Evolutionary conservation across 1,140 invertebrate species (phyloP), one percentile per base, ranked within the genome.

Genomic region (Hetaerina americana): DNA sequence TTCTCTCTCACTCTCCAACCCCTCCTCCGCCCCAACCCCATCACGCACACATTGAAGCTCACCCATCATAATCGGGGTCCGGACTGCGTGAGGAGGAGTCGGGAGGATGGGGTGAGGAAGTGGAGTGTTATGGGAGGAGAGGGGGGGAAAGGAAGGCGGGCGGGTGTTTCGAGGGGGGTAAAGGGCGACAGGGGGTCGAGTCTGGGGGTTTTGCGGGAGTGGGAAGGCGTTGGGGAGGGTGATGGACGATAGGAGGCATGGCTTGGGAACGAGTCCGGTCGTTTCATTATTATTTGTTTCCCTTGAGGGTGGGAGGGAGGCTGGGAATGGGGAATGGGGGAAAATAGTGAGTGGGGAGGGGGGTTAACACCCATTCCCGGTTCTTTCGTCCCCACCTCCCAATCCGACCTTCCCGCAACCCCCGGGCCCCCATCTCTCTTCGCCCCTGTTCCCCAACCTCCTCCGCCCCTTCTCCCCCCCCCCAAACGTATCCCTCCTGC

Each of bases 271-370:
- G 40, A 57, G 40, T 57, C 40, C 22, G 40, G 40, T 57, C 40
- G 40, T 57, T 57, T 57, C 40, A 57, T 57, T 57, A 57, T 57
- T 57, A 57, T 57, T 57, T 57, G 40, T 57, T 57, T 57, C 40
- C 40, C 40, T 10, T n/a, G 40, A n/a, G 40, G 40, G 2, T 12
- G 22, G 40, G 40, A 18, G 31, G 10, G 40, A 12, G 40, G 2
- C 22, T 57, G 40, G 22, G 40, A n/a, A 18, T 6, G 10, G 40
- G 15, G 40, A n/a, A n/a, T n/a, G n/a, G n/a, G n/a, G n/a, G n/a
- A n/a, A n/a, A n/a, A n/a, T n/a, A n/a, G n/a, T n/a, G n/a, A n/a
- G n/a, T n/a, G 40, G 22, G 40, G 40, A 18, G 31, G 10, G 40
- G 15, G 40, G 2, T 57, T 57, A 18, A 57, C 40, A n/a, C 40